Evolutionary conservation across 2,113 vertebrate species (phyloP).

Genomic region (Hippolais icterina): DNA sequence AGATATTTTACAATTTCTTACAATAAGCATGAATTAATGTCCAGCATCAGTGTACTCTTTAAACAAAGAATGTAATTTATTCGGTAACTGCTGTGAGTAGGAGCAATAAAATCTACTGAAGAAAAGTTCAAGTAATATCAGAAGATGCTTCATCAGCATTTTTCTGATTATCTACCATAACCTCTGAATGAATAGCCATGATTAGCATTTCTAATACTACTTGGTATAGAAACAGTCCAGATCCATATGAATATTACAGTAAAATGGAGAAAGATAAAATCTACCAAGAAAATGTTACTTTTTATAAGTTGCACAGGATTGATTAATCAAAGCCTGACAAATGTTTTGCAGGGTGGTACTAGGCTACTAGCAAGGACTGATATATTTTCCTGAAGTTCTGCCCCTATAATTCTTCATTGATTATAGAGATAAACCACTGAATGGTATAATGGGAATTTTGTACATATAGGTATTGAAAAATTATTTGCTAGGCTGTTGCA

Average conservation of each 20-base stretch:
- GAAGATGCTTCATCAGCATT: constrained; percentile 39
- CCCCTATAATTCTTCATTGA: not conserved
- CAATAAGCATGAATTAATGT: constrained; percentile 16
- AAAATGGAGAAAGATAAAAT: not conserved
- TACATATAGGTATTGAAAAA: not conserved
- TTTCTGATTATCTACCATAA: constrained; percentile 33
- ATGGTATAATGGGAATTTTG: fast-evolving
- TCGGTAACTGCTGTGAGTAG: not conserved
- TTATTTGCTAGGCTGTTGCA: not conserved
- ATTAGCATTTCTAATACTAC: constrained; percentile 42
- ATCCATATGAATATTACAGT: not conserved
- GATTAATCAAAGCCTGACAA: not conserved
- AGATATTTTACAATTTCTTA: not conserved
- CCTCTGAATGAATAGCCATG: not conserved
- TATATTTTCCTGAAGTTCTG: not conserved
- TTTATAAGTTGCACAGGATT: not conserved
- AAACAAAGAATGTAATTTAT: constrained; percentile 35
- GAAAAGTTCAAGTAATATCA: constrained; percentile 38
- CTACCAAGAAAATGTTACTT: not conserved
- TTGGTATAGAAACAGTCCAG: not conserved
- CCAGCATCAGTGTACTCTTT: not conserved
- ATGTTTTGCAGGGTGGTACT: not conserved
- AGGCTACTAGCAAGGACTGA: not conserved
- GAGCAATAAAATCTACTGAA: constrained; percentile 20
- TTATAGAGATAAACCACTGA: not conserved